Percentiles rank a stretch among this genome's conserved stretches.
These are phyloP conservation scores for Phalangium opilio DNA, from an alignment of 2,888 invertebrate genomes.

Conservation along the genomic window DNA sequence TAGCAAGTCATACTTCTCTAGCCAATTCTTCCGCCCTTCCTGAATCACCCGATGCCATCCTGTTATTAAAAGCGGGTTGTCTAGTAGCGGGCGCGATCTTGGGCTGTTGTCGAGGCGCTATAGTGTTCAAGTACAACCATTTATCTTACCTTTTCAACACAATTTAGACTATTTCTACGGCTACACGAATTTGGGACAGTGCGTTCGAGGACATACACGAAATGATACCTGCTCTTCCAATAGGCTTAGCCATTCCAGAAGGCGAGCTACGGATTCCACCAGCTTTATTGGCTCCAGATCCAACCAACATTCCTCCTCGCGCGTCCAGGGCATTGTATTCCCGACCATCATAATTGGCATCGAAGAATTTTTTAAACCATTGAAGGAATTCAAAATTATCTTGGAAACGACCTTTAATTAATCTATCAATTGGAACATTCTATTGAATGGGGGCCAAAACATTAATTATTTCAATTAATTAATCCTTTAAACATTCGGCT, in stretches of 20 bases:
- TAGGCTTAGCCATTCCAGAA: conserved; percentile 13
- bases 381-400: conserved; percentile 99
- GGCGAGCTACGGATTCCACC: conserved; percentile 21
- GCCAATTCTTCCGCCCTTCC: conserved; percentile 41
- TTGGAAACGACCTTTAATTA: conserved; percentile 96
- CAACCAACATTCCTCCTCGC: conserved; percentile 64
- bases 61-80: conserved; percentile 2
- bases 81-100: not conserved
- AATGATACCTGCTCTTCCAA: conserved; percentile 16
- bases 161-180: too few relatives aligned
- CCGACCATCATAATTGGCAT: conserved; percentile 96
- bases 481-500: too few relatives aligned
- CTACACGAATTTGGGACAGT: too few relatives aligned
- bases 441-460: conserved; percentile 27
- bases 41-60: conserved; percentile 11
- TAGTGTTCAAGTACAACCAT: too few relatives aligned
- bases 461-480: too few relatives aligned
- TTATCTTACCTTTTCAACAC: too few relatives aligned
- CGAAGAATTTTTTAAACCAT: conserved; percentile 99
- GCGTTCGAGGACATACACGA: too few relatives aligned
- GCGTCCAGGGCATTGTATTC: conserved; percentile 87
- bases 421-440: conserved; percentile 97
- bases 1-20: conserved; percentile 42
- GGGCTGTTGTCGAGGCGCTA: not conserved
- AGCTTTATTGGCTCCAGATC: conserved; percentile 29